A percentile compares a stretch with the other conserved stretches of the same genome.
These are phyloP conservation scores for Amazona guildingii DNA, from an alignment of 2,113 vertebrate species.

Conservation along the genomic window DNA sequence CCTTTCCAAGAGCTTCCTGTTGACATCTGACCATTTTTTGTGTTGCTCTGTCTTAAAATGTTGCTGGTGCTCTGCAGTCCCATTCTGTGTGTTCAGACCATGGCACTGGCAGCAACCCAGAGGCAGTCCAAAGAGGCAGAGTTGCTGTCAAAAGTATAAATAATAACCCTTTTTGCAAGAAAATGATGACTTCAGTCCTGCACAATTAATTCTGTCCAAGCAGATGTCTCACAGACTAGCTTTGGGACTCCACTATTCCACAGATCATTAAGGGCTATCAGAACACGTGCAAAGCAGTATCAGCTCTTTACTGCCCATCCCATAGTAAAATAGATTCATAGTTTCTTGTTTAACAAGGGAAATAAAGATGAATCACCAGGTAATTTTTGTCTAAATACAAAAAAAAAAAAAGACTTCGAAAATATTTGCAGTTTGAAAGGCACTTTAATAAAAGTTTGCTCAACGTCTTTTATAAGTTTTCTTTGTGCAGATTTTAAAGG, in stretches of 20 bases:
- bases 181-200: not conserved
- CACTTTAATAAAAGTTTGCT: not conserved
- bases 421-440: not conserved
- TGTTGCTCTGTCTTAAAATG: not conserved
- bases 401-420: not conserved
- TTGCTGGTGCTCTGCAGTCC: accelerated
- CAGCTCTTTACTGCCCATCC: not conserved
- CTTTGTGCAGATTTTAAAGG: not conserved
- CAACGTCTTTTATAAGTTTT: not conserved
- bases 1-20: not conserved
- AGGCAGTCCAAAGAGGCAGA: not conserved
- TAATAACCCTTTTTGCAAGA: not conserved
- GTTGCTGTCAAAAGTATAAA: not conserved
- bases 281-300: not conserved
- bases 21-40: not conserved
- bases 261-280: not conserved
- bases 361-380: not conserved
- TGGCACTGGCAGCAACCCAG: not conserved
- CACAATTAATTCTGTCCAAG: not conserved
- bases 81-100: not conserved
- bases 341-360: not conserved
- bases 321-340: not conserved
- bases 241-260: not conserved
- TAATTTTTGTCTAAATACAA: not conserved
- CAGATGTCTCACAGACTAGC: not conserved